A percentile compares a stretch with the other conserved stretches of the same genome.
phyloP scores from a whole-genome alignment of 1,140 invertebrate species.

The Drosophila parvula region DNA sequence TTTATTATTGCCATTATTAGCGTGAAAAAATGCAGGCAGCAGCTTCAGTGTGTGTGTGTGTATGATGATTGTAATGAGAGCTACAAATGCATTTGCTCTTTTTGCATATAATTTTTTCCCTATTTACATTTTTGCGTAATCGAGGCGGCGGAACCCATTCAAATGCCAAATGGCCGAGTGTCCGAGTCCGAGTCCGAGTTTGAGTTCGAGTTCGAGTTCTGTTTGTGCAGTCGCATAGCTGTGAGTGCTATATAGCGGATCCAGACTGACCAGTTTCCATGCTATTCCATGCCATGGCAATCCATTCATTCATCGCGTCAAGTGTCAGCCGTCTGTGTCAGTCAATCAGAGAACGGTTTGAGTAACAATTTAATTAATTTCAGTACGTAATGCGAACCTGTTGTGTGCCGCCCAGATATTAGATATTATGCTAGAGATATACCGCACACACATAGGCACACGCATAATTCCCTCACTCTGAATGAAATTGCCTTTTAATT shows the following conservation, averaged over 20 bases:
- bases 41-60: conserved; percentile 5
- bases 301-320: conserved; percentile 60
- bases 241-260: conserved; percentile 17
- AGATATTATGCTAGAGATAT: conserved; percentile 37
- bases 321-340: conserved; percentile 54
- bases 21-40: conserved; percentile 49
- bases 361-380: conserved; percentile 82
- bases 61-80: conserved; percentile 62
- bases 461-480: conserved; percentile 22
- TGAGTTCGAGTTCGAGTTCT: conserved; percentile 43
- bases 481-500: conserved; percentile 68
- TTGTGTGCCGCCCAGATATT: conserved; percentile 52
- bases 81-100: conserved; percentile 64
- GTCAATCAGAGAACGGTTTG: conserved; percentile 60
- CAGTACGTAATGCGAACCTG: conserved; percentile 70
- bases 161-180: conserved; percentile 52
- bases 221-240: conserved; percentile 71
- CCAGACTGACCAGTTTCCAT: conserved; percentile 47
- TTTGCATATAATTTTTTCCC: conserved; percentile 42
- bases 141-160: conserved; percentile 43
- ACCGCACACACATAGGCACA: neutral
- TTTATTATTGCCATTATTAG: conserved; percentile 55
- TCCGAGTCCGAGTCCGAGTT: conserved; percentile 2
- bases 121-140: conserved; percentile 70
- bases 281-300: conserved; percentile 38